Evolutionary conservation across 1,140 invertebrate species (phyloP), one percentile per base, ranked within the genome.

Genomic region (Drosophila ogumai): DNA sequence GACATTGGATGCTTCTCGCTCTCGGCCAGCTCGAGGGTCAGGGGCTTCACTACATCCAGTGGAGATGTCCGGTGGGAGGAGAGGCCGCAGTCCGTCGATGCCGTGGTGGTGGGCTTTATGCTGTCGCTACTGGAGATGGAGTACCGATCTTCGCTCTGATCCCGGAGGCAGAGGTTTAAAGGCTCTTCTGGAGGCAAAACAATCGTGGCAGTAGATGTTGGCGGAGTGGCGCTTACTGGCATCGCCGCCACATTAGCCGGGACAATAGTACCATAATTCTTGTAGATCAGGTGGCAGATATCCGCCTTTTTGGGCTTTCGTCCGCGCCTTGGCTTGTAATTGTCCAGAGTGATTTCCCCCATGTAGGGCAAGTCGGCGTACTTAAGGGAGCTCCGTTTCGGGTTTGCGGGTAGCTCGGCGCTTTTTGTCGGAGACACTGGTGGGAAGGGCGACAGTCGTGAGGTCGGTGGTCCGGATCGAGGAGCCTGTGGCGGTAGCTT

Each of bases 271-370:
- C 96, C 97, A 81, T 97, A 97, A 88, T 97, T 97, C 79, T 97
- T 97, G 85, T 97, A 97, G 76, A 98, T 97, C n/a, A 98, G 93
- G 81, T 97, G 97, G 76, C 97, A 98, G 68, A 98, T 97, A 85
- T 98, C 97, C 0, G 96, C 96, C 82, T 97, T 98, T 81, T 98
- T 98, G 1, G 97, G 97, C 77, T 98, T 98, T 12, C 97, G 93
- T 0, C 97, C 97, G 69, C 97, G 94, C 34, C 97, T 92, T 0
- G 97, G 97, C 79, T 97, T 96, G 12, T 96, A 96, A 91, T 97
- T 97, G 88, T 97, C 96, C 61, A 98, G 91, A 0, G 96, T 97
- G 93, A 98, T 97, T 86, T 98, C 97, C 3, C 97, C 97, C 96
- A 98, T 97, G 91, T 97, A 98, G 0, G 97, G 97, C 5, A 97